These are phyloP conservation scores for Mimumesa dahlbomi DNA, from an alignment of 2,888 invertebrate species.

Conservation along the genomic window DNA sequence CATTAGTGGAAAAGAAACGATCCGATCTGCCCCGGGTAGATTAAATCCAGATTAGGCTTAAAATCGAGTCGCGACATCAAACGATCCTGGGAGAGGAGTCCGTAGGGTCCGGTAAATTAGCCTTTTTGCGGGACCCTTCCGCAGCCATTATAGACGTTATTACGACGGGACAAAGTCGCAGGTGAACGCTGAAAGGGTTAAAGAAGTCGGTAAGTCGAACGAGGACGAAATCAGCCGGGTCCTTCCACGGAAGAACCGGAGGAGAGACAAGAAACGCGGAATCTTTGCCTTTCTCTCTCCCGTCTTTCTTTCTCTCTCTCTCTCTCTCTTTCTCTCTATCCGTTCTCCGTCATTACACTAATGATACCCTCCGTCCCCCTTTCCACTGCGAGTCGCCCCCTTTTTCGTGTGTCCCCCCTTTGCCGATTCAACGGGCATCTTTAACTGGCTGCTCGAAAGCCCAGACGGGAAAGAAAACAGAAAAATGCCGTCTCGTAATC, in stretches of 20 bases:
- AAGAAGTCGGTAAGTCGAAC: background rate
- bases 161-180: constrained; percentile 62
- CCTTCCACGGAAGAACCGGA: constrained; percentile 3
- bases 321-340: constrained; percentile 49
- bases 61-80: no score
- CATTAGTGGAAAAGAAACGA: no score
- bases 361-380: constrained; percentile 71
- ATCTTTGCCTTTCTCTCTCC: constrained; percentile 16
- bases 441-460: background rate
- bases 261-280: constrained; percentile 42
- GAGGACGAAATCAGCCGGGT: constrained; percentile 27
- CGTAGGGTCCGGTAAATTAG: constrained; percentile 42
- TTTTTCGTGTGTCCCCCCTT: constrained; percentile 35
- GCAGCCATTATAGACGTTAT: constrained; percentile 60
- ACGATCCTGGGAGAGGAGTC: background rate
- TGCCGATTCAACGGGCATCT: constrained; percentile 22
- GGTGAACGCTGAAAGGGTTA: background rate
- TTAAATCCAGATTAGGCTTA: no score
- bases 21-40: no score
- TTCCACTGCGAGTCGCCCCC: constrained; percentile 31
- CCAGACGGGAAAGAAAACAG: constrained; percentile 7
- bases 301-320: constrained; percentile 12
- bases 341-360: constrained; percentile 75
- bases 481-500: constrained; percentile 28
- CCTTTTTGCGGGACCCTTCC: constrained; percentile 54